A percentile compares a stretch with the other conserved stretches of the same genome.
These are phyloP conservation scores for Spialia ferax DNA, from an alignment of 2,888 invertebrate genomes.

Conservation along the genomic window DNA sequence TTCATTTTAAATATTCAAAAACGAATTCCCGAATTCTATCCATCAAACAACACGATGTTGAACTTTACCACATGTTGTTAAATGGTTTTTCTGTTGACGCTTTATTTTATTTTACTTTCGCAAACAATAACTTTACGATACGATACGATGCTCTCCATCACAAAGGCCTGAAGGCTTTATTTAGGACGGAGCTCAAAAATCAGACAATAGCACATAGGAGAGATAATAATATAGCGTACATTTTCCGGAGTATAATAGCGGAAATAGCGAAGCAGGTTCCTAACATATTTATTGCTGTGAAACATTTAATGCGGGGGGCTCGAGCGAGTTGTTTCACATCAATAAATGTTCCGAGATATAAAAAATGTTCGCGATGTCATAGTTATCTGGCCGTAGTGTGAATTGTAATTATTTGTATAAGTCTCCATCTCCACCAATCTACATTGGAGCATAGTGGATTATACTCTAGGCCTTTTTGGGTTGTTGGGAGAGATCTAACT, in stretches of 20 bases:
- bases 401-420: too few species aligned
- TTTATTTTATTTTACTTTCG: background rate
- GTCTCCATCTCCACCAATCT: too few species aligned
- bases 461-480: too few species aligned
- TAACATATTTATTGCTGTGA: background rate
- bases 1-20: background rate
- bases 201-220: background rate
- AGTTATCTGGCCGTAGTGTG: too few species aligned
- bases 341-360: too few species aligned
- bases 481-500: too few species aligned
- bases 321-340: too few species aligned
- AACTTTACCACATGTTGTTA: background rate
- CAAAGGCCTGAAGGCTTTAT: conserved; percentile 18
- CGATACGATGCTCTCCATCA: background rate
- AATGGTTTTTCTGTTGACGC: conserved; percentile 2
- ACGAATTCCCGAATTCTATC: background rate
- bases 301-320: background rate
- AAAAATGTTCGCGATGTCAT: too few species aligned
- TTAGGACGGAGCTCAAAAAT: conserved; percentile 2
- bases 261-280: background rate
- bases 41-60: background rate
- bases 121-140: background rate
- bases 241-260: background rate
- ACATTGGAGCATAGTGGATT: too few species aligned
- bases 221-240: conserved; percentile 4